Evolutionary conservation across 2,113 vertebrate species (phyloP).

Genomic region (Sebastes schlegelii): DNA sequence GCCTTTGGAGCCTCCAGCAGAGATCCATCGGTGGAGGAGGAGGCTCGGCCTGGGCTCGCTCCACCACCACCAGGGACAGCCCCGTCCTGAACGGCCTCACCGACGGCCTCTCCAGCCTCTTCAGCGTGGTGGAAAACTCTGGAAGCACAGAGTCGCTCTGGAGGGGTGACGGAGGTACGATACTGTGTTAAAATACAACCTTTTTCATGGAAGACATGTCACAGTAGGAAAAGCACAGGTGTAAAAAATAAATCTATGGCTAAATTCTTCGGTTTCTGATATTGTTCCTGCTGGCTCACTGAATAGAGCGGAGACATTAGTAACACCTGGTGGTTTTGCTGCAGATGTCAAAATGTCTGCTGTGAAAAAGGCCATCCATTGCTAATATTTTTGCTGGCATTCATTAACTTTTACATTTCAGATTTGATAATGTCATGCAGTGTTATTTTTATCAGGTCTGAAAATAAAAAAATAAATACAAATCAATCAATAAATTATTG

Average conservation of each 20-base stretch:
- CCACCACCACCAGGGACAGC: slow-evolving; percentile 97
- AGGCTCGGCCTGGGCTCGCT: slow-evolving; percentile 97
- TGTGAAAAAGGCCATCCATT: not conserved
- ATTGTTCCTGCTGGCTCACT: not conserved
- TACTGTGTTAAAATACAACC: not conserved
- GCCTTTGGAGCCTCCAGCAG: slow-evolving; percentile 95
- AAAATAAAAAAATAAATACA: too few species aligned
- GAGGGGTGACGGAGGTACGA: slow-evolving; percentile 83
- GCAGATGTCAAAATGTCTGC: not conserved
- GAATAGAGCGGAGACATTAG: not conserved
- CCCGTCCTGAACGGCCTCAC: slow-evolving; percentile 95
- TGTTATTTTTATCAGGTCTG: slow-evolving; percentile 4
- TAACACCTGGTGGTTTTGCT: not conserved
- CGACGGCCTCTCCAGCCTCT: slow-evolving; percentile 95
- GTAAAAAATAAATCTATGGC: not conserved
- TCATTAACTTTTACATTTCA: too few species aligned
- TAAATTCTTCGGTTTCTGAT: not conserved
- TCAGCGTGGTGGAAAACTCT: slow-evolving; percentile 94
- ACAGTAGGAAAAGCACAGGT: not conserved
- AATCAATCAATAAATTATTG: too few species aligned
- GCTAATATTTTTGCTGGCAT: not conserved
- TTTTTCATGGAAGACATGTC: not conserved
- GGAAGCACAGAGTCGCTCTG: slow-evolving; percentile 94
- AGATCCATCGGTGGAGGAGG: slow-evolving; percentile 89
- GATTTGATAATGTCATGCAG: not conserved